Evolutionary conservation across 1,140 invertebrate genomes (phyloP), one percentile per base, ranked within the genome.

Genomic region (Linepithema humile): DNA sequence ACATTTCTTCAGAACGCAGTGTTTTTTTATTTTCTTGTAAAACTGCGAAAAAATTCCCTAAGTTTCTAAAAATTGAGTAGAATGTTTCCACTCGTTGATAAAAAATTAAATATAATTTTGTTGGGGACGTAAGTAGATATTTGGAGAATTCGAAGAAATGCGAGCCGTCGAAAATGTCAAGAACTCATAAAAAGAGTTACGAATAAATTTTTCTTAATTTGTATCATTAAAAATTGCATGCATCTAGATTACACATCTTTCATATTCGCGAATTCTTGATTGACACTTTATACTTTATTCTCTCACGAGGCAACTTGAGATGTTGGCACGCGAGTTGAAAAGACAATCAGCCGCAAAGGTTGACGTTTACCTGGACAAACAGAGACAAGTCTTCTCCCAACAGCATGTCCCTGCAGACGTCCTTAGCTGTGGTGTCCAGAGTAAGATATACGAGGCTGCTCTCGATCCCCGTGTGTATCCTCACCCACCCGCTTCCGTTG

Each of bases 391-490:
- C 95, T 12, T 95, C 94, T 55, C 94, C 94, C 1, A 96, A 92
- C 4, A 95, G 94, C 85, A 96, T 94, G 77, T 95, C 95, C 85
- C 95, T 95, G 89, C 95, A 95, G 43, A 96, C 94, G 85, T 96
- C 96, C 80, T 94, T 95, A 3, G 95, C 95, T 0, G 95, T 95
- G 3, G 95, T 96, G 85, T 95, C 95, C n/a, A 93, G 90, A 48
- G 95, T 95, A 38, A 96, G 92, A 91, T 96, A 96, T 62, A 96
- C 94, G 55, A 96, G 92, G 60, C 94, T 95, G 77, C 94, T 94
- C 86, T 96, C 95, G 43, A 95, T 95, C 35, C 96, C 96, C 17
- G 95, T 95, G 86, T 95, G 95, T 53, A 96, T 95, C 26, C 96
- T 93, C 45, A 96, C 94, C 95, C 95, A 96, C 48, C 95, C 95